Evolutionary conservation across 2,797 vertebrate genomes (phyloP).

Genomic region (Myotis planiceps): DNA sequence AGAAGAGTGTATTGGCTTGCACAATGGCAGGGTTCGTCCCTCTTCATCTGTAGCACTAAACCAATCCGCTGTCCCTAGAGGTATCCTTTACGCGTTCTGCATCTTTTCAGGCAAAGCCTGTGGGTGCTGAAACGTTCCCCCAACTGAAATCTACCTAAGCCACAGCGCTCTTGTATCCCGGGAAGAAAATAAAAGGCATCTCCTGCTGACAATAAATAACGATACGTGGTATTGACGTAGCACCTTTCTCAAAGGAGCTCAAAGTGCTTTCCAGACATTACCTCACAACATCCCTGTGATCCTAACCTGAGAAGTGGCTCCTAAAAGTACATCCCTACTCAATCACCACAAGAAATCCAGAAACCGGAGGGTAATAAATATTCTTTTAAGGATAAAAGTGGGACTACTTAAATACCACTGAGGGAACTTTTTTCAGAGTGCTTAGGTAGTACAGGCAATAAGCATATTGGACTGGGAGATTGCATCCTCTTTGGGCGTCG

Average conservation of each 20-base stretch:
- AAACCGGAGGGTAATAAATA: slow-evolving; percentile 43
- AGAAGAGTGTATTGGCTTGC: background rate
- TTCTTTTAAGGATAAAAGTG: slow-evolving; percentile 64
- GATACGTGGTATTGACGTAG: slow-evolving; percentile 53
- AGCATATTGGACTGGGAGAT: background rate
- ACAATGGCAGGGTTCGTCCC: no score
- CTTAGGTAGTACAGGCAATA: slow-evolving; percentile 14
- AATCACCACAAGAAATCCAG: slow-evolving; percentile 60
- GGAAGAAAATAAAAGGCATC: slow-evolving; percentile 50
- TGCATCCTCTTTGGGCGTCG: background rate
- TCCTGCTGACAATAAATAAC: slow-evolving; percentile 65
- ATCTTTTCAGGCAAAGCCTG: background rate
- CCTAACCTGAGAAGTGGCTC: slow-evolving; percentile 61
- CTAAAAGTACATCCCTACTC: slow-evolving; percentile 35
- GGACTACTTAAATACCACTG: slow-evolving; percentile 51
- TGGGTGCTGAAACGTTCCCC: background rate
- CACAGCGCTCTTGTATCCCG: background rate
- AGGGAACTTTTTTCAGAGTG: background rate
- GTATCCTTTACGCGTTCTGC: background rate
- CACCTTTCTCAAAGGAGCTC: slow-evolving; percentile 70
- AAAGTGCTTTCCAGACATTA: slow-evolving; percentile 79
- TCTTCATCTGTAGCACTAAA: background rate
- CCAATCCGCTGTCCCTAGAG: background rate
- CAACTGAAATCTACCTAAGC: background rate
- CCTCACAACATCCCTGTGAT: slow-evolving; percentile 66